Conservation (phyloP, 2,797 vertebrate genomes). For the Gallinago solitaria region DNA sequence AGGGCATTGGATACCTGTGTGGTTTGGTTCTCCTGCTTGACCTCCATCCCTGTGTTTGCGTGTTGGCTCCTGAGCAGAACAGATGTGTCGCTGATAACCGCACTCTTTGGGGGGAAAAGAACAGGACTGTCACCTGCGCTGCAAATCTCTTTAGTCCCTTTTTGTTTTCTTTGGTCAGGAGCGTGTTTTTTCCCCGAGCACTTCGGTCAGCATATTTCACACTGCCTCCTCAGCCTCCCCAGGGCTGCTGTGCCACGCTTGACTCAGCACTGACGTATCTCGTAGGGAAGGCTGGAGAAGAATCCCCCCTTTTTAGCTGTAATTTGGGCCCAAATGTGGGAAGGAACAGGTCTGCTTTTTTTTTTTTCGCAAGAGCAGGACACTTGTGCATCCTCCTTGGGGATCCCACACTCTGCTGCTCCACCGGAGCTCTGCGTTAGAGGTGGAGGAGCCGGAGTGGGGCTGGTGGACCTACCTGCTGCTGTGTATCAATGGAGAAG, state of each 20-base stretch:
- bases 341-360: neutral
- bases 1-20: neutral
- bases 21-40: neutral
- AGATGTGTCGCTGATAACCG: neutral
- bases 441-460: neutral
- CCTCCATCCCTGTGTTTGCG: fast-evolving
- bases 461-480: neutral
- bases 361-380: neutral
- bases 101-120: neutral
- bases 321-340: neutral
- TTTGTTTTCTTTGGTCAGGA: neutral
- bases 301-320: neutral
- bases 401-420: neutral
- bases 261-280: neutral
- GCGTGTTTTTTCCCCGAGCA: neutral
- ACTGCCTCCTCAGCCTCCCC: neutral
- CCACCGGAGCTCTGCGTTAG: neutral
- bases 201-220: neutral
- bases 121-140: neutral
- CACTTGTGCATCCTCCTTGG: neutral
- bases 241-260: neutral
- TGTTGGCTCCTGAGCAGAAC: neutral
- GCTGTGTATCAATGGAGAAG: neutral
- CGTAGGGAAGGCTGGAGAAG: neutral
- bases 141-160: neutral